Evolutionary conservation across 2,888 invertebrate species (phyloP).

Genomic region (Chorisops tibialis): DNA sequence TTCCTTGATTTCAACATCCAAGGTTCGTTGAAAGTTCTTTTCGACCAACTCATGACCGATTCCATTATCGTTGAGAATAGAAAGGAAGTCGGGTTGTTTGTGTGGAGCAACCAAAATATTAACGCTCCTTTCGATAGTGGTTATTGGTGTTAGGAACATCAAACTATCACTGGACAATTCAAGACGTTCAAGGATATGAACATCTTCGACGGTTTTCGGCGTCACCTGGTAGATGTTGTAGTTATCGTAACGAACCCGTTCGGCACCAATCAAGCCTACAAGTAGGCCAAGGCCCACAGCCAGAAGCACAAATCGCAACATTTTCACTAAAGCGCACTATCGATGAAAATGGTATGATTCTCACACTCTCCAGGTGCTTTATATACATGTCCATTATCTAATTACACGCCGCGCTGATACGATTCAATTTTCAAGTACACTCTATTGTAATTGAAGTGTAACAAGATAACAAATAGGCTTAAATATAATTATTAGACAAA

Average conservation of each 20-base stretch:
- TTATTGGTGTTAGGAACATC: conserved; percentile 16
- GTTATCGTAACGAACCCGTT: conserved; percentile 43
- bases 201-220: conserved; percentile 44
- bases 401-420: too few relatives aligned
- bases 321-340: not conserved
- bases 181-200: conserved; percentile 43
- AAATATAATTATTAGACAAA: not conserved
- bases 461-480: too few relatives aligned
- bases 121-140: not conserved
- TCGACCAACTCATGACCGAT: conserved; percentile 16
- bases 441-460: conserved; percentile 12
- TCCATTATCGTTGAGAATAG: conserved; percentile 18
- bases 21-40: conserved; percentile 21
- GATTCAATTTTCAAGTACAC: not conserved
- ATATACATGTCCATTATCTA: too few relatives aligned
- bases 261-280: conserved; percentile 41
- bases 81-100: conserved; percentile 25
- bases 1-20: conserved; percentile 19
- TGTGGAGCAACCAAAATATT: conserved; percentile 27
- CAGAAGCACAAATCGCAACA: not conserved
- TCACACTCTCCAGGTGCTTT: too few relatives aligned
- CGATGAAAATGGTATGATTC: too few relatives aligned
- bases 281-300: not conserved
- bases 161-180: conserved; percentile 30
- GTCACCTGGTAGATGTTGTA: conserved; percentile 48